These are phyloP conservation scores for Synanceia verrucosa DNA, from an alignment of 2,797 vertebrate species.

Conservation along the genomic window DNA sequence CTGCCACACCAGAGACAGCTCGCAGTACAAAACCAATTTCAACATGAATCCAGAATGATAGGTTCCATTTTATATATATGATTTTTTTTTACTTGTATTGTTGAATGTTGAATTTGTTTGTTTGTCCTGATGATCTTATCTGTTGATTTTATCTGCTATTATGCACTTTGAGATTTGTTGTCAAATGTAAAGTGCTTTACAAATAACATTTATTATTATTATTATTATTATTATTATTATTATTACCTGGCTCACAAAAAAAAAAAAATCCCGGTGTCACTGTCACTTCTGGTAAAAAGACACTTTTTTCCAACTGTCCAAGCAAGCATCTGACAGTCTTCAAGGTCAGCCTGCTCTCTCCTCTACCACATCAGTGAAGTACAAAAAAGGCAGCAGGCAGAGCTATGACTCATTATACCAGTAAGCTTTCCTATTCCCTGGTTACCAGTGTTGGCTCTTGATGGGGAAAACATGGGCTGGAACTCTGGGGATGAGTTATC, in stretches of 20 bases:
- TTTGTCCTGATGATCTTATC: too few species aligned
- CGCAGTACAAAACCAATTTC: slow-evolving; percentile 21
- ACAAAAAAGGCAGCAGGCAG: slow-evolving; percentile 19
- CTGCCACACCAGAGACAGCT: slow-evolving; percentile 11
- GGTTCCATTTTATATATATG: slow-evolving; percentile 1
- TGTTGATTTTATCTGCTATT: too few species aligned
- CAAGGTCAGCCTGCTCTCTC: slow-evolving; percentile 41
- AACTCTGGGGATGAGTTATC: slow-evolving; percentile 27
- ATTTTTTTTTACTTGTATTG: too few species aligned
- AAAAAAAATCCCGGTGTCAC: background rate
- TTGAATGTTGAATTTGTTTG: too few species aligned
- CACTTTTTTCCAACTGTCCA: background rate
- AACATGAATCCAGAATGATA: slow-evolving; percentile 8
- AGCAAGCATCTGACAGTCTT: slow-evolving; percentile 10
- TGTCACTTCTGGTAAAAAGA: background rate
- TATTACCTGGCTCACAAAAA: background rate
- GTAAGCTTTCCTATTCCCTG: slow-evolving; percentile 23
- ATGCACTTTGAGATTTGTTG: too few species aligned
- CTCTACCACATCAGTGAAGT: slow-evolving; percentile 7
- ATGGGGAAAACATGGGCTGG: slow-evolving; percentile 22
- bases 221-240: too few species aligned
- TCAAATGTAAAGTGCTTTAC: too few species aligned
- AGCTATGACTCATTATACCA: slow-evolving; percentile 15
- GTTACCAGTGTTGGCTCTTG: slow-evolving; percentile 1
- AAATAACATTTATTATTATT: too few species aligned